phyloP scores from a whole-genome alignment of 1,140 invertebrate species.

The Lepidurus apus region DNA sequence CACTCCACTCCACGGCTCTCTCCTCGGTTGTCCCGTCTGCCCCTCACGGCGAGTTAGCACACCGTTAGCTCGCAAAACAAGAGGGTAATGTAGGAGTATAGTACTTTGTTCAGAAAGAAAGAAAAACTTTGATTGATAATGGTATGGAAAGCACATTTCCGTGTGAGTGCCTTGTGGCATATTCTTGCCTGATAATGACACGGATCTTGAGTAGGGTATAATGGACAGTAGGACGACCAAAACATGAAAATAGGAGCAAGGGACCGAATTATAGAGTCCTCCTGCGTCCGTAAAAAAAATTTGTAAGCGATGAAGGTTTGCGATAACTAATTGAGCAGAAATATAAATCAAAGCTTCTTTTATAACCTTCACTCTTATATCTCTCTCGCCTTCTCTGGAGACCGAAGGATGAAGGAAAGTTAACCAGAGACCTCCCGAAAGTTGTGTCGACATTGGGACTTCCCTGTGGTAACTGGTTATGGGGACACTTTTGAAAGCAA shows the following conservation, averaged over 20 bases:
- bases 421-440: background rate
- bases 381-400: background rate
- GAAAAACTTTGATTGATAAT: background rate
- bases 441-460: background rate
- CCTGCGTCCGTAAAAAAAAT: background rate
- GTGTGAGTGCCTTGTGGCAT: background rate
- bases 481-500: background rate
- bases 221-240: background rate
- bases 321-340: background rate
- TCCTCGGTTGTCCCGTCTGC: background rate
- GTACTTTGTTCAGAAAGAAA: background rate
- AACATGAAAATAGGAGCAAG: background rate
- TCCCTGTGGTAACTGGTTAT: conserved; percentile 1
- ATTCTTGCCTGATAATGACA: background rate
- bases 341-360: background rate
- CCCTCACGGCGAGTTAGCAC: background rate
- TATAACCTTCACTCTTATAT: background rate
- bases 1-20: background rate
- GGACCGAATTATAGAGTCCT: background rate
- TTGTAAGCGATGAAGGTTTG: background rate
- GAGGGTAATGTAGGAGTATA: background rate
- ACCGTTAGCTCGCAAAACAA: background rate
- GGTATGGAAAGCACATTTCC: background rate
- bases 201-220: background rate
- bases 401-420: background rate